Evolutionary conservation across 2,888 invertebrate genomes (phyloP), one percentile per base, ranked within the genome.

Genomic region (Chrysolina americana): DNA sequence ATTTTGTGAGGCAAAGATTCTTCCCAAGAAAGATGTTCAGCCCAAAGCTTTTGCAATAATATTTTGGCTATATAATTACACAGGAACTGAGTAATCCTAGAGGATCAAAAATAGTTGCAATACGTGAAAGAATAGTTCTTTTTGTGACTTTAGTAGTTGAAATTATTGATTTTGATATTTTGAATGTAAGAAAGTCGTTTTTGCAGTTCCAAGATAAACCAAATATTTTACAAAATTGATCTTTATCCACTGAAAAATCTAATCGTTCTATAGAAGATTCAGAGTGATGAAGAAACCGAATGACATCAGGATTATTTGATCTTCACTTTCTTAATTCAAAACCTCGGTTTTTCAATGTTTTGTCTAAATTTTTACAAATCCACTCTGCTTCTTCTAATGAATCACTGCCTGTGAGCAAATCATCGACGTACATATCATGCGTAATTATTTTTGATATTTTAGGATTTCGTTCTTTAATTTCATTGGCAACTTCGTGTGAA

Each of bases 361-460:
- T 28, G 23, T 17, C 41, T 19, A 69, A 41, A n/a, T 48, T 28
- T 11, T 10, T 19, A 17, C 50, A 66, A 23, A 75, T 71, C 41
- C 62, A 15, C 44, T 59, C 70, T 11, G 71, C 73, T 28, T 77
- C 56, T 59, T 75, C 62, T 48, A 74, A 64, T 2, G 75, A 53
- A 19, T 71, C 65, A 19, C 71, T 56, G 13, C 73, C 73, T 9
- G 68, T 71, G 9, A 73, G 70, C 63, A 73, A 23, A 44, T 73
- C 73, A 19, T 75, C 74, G 9, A 75, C 73, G 48, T 73, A 75
- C 50, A 77, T 73, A 62, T 68, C 68, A 8, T 68, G 21, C 15
- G 13, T 17, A 19, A 69, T 73, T 23, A 69, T 63, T 53, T 21
- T 21, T 0, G 73, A 53, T 11, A 73, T 56, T 13, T 65, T n/a